A percentile compares a stretch with the other conserved stretches of the same genome.
Evolutionary conservation across 2,888 invertebrate species (phyloP).

Genomic region (Athetis lepigone): DNA sequence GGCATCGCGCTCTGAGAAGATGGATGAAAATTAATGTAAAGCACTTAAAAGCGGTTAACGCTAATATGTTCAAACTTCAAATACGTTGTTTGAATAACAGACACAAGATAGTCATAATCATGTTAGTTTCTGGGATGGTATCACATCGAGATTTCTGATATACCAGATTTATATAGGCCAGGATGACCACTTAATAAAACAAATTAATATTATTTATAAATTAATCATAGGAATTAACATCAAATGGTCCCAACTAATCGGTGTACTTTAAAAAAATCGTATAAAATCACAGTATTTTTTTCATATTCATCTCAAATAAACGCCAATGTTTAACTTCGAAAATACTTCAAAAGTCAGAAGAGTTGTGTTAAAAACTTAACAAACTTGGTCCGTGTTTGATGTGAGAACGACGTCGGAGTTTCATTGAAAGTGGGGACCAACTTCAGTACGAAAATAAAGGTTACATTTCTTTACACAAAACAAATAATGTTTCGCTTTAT

Average conservation of each 20-base stretch:
- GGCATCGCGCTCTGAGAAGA: too few relatives aligned
- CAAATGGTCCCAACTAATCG: not conserved
- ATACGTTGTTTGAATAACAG: too few relatives aligned
- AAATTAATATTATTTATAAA: not conserved
- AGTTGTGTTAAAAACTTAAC: slow-evolving; percentile 68
- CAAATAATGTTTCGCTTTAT: slow-evolving; percentile 48
- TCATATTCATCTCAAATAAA: slow-evolving; percentile 60
- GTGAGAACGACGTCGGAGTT: slow-evolving; percentile 63
- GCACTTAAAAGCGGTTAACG: too few relatives aligned
- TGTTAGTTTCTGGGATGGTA: too few relatives aligned
- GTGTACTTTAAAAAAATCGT: slow-evolving; percentile 19
- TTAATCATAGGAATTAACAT: too few relatives aligned
- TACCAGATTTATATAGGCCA: too few relatives aligned
- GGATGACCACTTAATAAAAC: not conserved
- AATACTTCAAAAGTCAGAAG: slow-evolving; percentile 60
- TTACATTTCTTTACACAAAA: slow-evolving; percentile 56
- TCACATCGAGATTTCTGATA: too few relatives aligned
- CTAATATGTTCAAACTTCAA: too few relatives aligned
- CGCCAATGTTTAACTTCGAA: slow-evolving; percentile 63
- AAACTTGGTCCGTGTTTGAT: slow-evolving; percentile 63
- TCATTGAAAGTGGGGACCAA: slow-evolving; percentile 44
- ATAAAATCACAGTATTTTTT: slow-evolving; percentile 34
- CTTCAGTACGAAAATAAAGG: slow-evolving; percentile 60
- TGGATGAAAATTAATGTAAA: too few relatives aligned
- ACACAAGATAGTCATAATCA: too few relatives aligned